Conservation (phyloP, 2,113 vertebrate genomes). For the Poeciliopsis occidentalis region DNA sequence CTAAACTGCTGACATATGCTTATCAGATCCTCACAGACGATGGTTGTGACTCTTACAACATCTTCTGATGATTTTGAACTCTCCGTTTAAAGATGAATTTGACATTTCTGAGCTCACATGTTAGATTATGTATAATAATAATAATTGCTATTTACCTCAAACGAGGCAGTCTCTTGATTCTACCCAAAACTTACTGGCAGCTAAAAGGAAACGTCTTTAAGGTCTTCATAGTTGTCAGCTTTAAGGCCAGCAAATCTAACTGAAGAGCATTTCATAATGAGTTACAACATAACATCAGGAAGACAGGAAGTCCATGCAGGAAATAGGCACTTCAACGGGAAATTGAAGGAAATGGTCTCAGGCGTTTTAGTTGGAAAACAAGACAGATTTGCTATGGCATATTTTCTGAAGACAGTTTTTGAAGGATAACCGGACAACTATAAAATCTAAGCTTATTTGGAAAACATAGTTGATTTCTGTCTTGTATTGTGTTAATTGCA, state of each 20-base stretch:
- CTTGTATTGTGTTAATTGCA: background rate
- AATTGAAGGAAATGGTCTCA: conserved; percentile 31
- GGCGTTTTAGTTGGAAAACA: conserved; percentile 9
- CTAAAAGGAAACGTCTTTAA: background rate
- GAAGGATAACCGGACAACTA: background rate
- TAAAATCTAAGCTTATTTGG: background rate
- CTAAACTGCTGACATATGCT: conserved; percentile 31
- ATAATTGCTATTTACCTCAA: background rate
- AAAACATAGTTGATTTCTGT: background rate
- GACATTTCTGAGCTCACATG: background rate
- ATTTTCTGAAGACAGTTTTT: background rate
- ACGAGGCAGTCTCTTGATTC: background rate
- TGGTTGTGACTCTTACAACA: conserved; percentile 36
- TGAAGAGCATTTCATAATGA: background rate
- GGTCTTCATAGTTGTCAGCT: background rate
- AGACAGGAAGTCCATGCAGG: conserved; percentile 48
- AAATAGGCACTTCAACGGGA: conserved; percentile 50
- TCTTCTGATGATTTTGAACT: conserved; percentile 26
- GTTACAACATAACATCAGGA: conserved; percentile 1
- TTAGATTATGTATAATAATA: background rate
- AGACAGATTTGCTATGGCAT: background rate
- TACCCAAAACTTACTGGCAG: background rate
- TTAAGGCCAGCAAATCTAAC: background rate
- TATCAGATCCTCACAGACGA: conserved; percentile 43
- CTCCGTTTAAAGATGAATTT: background rate